These are phyloP conservation scores for Eueremaeus valkanovi DNA, from an alignment of 2,888 invertebrate species.

Conservation along the genomic window DNA sequence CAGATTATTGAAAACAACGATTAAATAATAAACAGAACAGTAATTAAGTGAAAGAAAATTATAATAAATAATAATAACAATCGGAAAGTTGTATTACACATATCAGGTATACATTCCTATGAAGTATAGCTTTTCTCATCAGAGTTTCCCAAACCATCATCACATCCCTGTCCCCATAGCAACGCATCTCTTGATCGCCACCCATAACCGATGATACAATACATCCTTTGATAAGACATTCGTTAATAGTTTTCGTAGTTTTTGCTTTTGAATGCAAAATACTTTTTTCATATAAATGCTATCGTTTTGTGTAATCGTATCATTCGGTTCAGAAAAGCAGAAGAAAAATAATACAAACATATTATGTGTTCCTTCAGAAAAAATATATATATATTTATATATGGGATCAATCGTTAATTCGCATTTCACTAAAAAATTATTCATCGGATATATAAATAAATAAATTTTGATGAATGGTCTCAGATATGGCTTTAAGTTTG, in stretches of 20 bases:
- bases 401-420: not conserved
- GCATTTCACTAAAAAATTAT: not conserved
- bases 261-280: not conserved
- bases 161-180: conserved; percentile 8
- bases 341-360: too few relatives aligned
- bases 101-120: conserved; percentile 26
- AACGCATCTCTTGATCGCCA: conserved; percentile 23
- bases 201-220: conserved; percentile 19
- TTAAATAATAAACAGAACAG: not conserved
- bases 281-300: not conserved
- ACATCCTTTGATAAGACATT: conserved; percentile 17
- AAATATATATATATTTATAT: too few relatives aligned
- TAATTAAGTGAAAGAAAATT: too few relatives aligned
- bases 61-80: not conserved
- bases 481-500: not conserved
- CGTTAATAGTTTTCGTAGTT: not conserved
- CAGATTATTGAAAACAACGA: not conserved
- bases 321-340: not conserved
- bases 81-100: not conserved
- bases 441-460: not conserved
- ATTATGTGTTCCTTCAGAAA: too few relatives aligned
- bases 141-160: conserved; percentile 30
- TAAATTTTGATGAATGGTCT: not conserved
- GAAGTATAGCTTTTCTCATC: not conserved
- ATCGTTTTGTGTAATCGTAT: not conserved